Conservation (phyloP, 2,797 vertebrate species). For the Oryzias sinensis region DNA sequence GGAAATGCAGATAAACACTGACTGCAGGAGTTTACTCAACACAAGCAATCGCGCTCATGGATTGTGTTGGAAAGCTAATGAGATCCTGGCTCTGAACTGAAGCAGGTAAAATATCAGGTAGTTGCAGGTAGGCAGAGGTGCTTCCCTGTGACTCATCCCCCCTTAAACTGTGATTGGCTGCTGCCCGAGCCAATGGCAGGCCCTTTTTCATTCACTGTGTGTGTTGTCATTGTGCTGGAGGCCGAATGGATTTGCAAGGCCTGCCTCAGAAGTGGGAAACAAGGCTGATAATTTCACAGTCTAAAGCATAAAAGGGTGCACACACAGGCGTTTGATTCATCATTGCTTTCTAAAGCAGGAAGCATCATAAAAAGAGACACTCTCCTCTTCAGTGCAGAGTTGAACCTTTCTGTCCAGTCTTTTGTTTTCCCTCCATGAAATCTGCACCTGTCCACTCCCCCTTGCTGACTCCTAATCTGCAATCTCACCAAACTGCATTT, state of each 20-base stretch:
- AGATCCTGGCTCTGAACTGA: slow-evolving; percentile 57
- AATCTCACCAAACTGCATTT: slow-evolving; percentile 83
- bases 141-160: slow-evolving; percentile 58
- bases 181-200: slow-evolving; percentile 54
- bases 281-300: slow-evolving; percentile 28
- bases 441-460: slow-evolving; percentile 53
- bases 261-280: slow-evolving; percentile 44
- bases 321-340: background rate
- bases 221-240: slow-evolving; percentile 58
- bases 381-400: background rate
- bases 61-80: slow-evolving; percentile 66
- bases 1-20: slow-evolving; percentile 34
- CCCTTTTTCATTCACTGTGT: slow-evolving; percentile 16
- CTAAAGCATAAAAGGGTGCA: background rate
- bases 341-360: background rate
- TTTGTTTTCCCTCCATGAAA: slow-evolving; percentile 40
- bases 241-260: slow-evolving; percentile 45
- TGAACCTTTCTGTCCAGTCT: background rate
- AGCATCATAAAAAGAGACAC: background rate
- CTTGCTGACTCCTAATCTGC: slow-evolving; percentile 59
- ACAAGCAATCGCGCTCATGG: slow-evolving; percentile 55
- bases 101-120: slow-evolving; percentile 73
- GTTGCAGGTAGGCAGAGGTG: slow-evolving; percentile 55
- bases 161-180: slow-evolving; percentile 65
- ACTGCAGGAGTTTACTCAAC: slow-evolving; percentile 40